A percentile compares a stretch with the other conserved stretches of the same genome.
phyloP scores from a whole-genome alignment of 2,888 invertebrate genomes.

The Heterodera filipjevi region DNA sequence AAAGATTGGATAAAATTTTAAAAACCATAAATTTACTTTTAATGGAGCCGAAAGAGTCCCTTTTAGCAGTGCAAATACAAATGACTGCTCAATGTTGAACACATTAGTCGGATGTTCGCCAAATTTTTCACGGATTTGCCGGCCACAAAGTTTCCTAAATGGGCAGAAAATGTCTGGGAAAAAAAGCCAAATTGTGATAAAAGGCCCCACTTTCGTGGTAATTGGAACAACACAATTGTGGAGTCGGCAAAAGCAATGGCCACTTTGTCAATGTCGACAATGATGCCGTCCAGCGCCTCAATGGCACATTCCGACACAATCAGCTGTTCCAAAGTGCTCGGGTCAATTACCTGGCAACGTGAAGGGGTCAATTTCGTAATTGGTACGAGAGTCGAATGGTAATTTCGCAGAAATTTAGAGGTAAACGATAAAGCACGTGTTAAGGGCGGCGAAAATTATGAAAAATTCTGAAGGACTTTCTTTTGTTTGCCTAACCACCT shows the following conservation, averaged over 20 bases:
- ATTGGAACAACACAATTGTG: constrained; percentile 88
- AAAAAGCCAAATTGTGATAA: constrained; percentile 1
- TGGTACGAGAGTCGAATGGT: too few species aligned
- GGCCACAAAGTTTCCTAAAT: constrained; percentile 72
- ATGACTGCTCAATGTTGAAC: constrained; percentile 51
- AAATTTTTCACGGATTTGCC: constrained; percentile 45
- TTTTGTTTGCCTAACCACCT: too few species aligned
- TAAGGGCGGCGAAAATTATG: too few species aligned
- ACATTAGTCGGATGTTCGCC: constrained; percentile 47
- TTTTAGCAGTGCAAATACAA: constrained; percentile 56
- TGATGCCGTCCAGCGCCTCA: constrained; percentile 58
- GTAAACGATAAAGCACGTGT: too few species aligned
- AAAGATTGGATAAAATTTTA: not conserved
- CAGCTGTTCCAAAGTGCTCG: constrained; percentile 78
- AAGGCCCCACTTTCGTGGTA: constrained; percentile 82
- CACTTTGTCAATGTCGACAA: constrained; percentile 71
- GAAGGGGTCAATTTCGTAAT: too few species aligned
- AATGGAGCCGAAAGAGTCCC: constrained; percentile 36
- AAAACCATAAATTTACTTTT: constrained; percentile 14
- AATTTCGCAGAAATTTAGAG: not conserved
- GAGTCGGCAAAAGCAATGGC: constrained; percentile 90
- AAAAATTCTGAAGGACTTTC: too few species aligned
- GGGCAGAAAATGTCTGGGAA: constrained; percentile 30
- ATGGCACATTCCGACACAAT: constrained; percentile 47
- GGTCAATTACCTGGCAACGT: constrained; percentile 74